Percentiles rank a stretch among this genome's conserved stretches.
Evolutionary conservation across 92 coral and sea anemone genomes (phyloP).

Genomic region (Epizoanthus illoricatus): DNA sequence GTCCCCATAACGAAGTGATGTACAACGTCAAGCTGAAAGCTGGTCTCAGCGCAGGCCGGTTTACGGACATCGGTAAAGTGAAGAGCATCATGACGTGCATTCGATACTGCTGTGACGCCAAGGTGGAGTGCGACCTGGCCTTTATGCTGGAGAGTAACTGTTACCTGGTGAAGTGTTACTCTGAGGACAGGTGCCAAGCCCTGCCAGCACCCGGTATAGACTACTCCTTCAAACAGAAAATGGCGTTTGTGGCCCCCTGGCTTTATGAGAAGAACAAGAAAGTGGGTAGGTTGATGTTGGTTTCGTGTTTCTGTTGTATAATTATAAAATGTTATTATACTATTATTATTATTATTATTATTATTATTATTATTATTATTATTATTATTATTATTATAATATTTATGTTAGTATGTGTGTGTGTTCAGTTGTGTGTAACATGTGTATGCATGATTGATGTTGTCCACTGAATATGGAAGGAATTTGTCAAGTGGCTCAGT

Average conservation of each 20-base stretch:
- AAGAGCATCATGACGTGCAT: conserved; percentile 55
- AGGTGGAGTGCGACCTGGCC: conserved; percentile 92
- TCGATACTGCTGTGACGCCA: conserved; percentile 92
- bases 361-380: too few species aligned
- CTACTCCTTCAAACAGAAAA: conserved; percentile 87
- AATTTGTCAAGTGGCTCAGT: too few species aligned
- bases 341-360: too few species aligned
- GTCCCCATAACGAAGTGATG: conserved; percentile 99
- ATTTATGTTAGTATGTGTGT: too few species aligned
- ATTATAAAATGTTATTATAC: background rate
- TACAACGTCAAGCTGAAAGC: conserved; percentile 96
- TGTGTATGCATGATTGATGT: too few species aligned
- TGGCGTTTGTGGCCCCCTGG: conserved; percentile 99
- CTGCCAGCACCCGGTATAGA: conserved; percentile 87
- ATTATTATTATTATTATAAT: too few species aligned
- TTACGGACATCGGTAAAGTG: conserved; percentile 96
- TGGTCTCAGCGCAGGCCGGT: conserved; percentile 91
- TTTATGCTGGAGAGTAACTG: conserved; percentile 91
- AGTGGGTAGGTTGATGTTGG: conserved; percentile 60
- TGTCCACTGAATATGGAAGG: too few species aligned
- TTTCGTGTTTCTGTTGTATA: background rate
- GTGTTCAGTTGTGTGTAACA: too few species aligned
- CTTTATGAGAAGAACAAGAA: conserved; percentile 87
- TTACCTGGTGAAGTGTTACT: conserved; percentile 91
- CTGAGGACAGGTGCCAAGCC: conserved; percentile 96